These are phyloP conservation scores for Eucidaris tribuloides DNA, from an alignment of 35 echinoderm and acorn worm species.

Conservation along the genomic window DNA sequence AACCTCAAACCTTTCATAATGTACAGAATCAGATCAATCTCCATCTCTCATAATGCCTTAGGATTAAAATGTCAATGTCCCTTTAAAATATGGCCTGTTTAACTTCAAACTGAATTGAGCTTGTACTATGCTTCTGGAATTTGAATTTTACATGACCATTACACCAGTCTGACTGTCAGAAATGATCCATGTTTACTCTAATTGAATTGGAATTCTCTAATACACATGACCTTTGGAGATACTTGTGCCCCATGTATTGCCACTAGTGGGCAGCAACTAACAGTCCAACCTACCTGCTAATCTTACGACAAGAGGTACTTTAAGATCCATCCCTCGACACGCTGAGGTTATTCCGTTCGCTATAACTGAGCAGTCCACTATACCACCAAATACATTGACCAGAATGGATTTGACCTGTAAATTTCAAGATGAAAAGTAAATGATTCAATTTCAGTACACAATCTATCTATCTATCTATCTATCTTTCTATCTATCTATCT, in stretches of 20 bases:
- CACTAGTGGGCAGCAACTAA: background rate
- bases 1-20: no score
- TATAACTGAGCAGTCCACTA: slow-evolving; percentile 86
- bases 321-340: slow-evolving; percentile 84
- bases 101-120: background rate
- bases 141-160: background rate
- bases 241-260: background rate
- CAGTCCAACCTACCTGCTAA: slow-evolving; percentile 78
- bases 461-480: no score
- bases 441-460: background rate
- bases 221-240: background rate
- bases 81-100: no score
- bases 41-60: no score
- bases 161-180: background rate
- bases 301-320: slow-evolving; percentile 87
- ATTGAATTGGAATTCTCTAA: background rate
- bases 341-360: slow-evolving; percentile 93
- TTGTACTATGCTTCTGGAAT: background rate
- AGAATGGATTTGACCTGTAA: slow-evolving; percentile 90
- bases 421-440: background rate
- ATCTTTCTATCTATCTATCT: no score
- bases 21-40: no score
- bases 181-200: background rate
- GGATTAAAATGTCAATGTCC: no score
- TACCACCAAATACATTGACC: slow-evolving; percentile 98